Base-by-base conservation (phyloP, 1,140 invertebrate species). In the Scylla paramamosain region DNA sequence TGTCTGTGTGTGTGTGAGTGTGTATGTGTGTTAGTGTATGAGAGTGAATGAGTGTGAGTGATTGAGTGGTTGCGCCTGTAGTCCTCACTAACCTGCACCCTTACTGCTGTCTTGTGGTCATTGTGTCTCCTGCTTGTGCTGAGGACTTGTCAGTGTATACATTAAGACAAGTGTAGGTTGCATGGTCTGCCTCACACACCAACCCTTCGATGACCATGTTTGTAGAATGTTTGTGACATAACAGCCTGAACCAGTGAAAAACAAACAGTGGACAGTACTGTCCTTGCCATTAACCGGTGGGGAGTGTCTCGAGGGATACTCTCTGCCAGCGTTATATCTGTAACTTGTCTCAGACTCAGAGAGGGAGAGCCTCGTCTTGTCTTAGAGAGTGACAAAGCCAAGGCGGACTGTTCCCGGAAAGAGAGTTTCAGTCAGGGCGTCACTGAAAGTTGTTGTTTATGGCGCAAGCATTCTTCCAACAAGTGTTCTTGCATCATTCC, bases 381-480 rank as follows among this genome's bases (percentile, higher is more conserved):
- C 52, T 89, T 92, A 89, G 92, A 92, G 91, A 95, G 91, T 92
- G 91, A 83, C 88, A 86, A 46, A 91, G 82, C 48, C 31, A 39
- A 92, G 91, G 77, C 91, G 94, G 86, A 95, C 91, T 91, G 88
- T 92, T 95, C 84, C 94, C 94, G 92, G 92, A 91, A 95, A 92
- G 94, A 95, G 87, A 93, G 92, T 91, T 52, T 90, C 93, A 89
- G 92, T 92, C 95, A 95, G 92, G 94, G 94, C 86, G 91, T 95
- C 94, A 95, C 94, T 95, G 94, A 95, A 95, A 95, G 91, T 92
- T 95, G 95, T 95, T 95, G 96, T 95, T 96, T 95, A 96, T 95
- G 96, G 96, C 96, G 96, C 96, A 96, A 96, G 96, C 96, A 96
- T 96, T 96, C 96, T 96, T 96, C 96, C 96, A 96, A 95, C 92